Base-by-base conservation (phyloP, 2,888 invertebrate species). In the Tortrix viridana region DNA sequence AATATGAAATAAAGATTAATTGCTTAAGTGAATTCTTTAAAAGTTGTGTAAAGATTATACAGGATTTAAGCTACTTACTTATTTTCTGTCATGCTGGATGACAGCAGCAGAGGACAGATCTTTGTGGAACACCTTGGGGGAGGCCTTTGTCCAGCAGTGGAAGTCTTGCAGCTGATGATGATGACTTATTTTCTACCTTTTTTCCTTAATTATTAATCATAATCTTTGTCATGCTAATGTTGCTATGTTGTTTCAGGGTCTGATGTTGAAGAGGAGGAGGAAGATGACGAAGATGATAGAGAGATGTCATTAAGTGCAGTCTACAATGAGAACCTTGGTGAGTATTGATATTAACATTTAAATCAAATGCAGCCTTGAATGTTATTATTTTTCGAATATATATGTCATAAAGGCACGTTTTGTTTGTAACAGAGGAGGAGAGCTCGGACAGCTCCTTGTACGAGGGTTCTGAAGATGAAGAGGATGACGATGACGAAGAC, bases 231-330 rank as follows among this genome's bases (percentile, higher is more conserved):
- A 23, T 49, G 4, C 43, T 50, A 19, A 14, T 16, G 71, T 72
- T 72, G 72, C 74, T 74, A 46, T 32, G 66, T 77, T 76, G 71
- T 82, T 84, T 47, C 74, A 93, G 94, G 90, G 60, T 92, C 94
- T 53, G 94, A 93, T 26, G 93, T 90, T 18, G 93, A 93, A n/a
- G 94, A 93, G n/a, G 95, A 94, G 5, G 93, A 94, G 23, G 94
- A 94, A 23, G 95, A 94, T 16, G 94, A 94, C 43, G 94, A 93
- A 68, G 94, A 95, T 72, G 94, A 94, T 46, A 94, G 93, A 67
- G 94, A 95, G 72, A 94, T 95, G 63, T 94, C 96, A 67, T 94
- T 94, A 65, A 93, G 94, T 77, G 94, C 95, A 69, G 94, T 95
- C 74, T 95, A 95, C 84, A 94, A 94, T 78, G 93, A 95, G 73